Evolutionary conservation across 1,140 invertebrate species (phyloP).

Genomic region (Heterodera carotae): DNA sequence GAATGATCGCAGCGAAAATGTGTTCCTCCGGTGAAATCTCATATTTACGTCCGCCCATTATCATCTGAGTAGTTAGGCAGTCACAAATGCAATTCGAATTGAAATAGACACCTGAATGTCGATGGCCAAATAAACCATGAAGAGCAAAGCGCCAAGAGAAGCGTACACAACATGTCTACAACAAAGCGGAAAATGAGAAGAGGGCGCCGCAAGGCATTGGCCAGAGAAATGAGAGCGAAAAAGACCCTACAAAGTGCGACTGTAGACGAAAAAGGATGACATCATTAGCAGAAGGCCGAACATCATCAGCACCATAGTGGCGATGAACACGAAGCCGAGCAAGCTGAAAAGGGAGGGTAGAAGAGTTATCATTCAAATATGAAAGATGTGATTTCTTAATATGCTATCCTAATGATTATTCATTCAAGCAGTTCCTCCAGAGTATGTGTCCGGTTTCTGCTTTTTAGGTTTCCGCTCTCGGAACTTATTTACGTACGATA

Average conservation of each 20-base stretch:
- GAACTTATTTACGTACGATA: too few relatives aligned
- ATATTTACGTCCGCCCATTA: slow-evolving; percentile 73
- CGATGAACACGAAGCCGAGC: slow-evolving; percentile 60
- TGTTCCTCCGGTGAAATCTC: slow-evolving; percentile 73
- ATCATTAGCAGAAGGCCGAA: slow-evolving; percentile 60
- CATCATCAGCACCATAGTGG: slow-evolving; percentile 59
- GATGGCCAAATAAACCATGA: slow-evolving; percentile 71
- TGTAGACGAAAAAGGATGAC: slow-evolving; percentile 22
- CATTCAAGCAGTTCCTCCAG: too few relatives aligned
- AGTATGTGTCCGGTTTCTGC: too few relatives aligned
- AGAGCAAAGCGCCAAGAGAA: slow-evolving; percentile 55
- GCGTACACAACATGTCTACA: slow-evolving; percentile 55
- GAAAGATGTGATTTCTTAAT: too few relatives aligned
- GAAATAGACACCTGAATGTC: slow-evolving; percentile 72
- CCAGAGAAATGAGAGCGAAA: slow-evolving; percentile 8
- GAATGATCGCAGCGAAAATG: slow-evolving; percentile 72
- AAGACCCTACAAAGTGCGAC: slow-evolving; percentile 2
- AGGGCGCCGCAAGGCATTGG: not conserved
- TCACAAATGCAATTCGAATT: slow-evolving; percentile 19
- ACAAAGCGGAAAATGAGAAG: slow-evolving; percentile 32
- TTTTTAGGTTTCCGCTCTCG: too few relatives aligned
- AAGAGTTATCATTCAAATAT: too few relatives aligned
- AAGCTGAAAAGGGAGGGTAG: slow-evolving; percentile 35
- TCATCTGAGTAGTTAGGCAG: slow-evolving; percentile 64
- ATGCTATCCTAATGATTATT: too few relatives aligned